These are phyloP conservation scores for Narcine bancroftii DNA, from an alignment of 2,113 vertebrate genomes.

Conservation along the genomic window DNA sequence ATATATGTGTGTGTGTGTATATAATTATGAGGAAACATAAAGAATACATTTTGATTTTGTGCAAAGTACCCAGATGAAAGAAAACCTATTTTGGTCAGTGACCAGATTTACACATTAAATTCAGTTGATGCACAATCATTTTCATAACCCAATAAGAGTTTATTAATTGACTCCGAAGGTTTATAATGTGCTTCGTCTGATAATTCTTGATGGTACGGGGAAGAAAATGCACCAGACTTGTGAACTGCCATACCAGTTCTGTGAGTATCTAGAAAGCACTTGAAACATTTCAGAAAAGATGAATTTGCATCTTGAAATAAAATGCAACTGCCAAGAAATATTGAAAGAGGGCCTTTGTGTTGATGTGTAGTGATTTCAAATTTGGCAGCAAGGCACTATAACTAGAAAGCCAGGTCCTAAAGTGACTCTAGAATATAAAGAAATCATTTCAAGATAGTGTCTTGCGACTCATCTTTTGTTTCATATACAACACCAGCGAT, in stretches of 20 bases:
- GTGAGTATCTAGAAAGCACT: background rate
- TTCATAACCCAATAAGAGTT: background rate
- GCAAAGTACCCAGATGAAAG: background rate
- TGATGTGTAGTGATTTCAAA: background rate
- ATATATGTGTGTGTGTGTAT: too few species aligned
- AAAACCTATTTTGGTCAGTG: background rate
- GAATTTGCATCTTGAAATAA: background rate
- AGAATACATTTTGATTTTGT: background rate
- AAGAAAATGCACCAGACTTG: background rate
- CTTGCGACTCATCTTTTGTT: background rate
- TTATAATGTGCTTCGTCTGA: background rate
- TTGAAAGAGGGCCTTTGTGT: background rate
- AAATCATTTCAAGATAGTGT: background rate
- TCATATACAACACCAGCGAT: too few species aligned
- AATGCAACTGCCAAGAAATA: background rate
- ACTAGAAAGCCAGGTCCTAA: background rate
- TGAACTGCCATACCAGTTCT: background rate
- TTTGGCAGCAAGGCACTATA: background rate
- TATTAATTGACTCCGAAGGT: background rate
- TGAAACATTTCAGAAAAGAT: too few species aligned
- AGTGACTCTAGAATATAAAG: background rate
- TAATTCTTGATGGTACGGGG: background rate
- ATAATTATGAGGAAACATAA: background rate
- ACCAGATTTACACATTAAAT: background rate
- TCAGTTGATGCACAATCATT: background rate